Evolutionary conservation across 2,797 vertebrate genomes (phyloP).

Genomic region (Nannoperca obscura): DNA sequence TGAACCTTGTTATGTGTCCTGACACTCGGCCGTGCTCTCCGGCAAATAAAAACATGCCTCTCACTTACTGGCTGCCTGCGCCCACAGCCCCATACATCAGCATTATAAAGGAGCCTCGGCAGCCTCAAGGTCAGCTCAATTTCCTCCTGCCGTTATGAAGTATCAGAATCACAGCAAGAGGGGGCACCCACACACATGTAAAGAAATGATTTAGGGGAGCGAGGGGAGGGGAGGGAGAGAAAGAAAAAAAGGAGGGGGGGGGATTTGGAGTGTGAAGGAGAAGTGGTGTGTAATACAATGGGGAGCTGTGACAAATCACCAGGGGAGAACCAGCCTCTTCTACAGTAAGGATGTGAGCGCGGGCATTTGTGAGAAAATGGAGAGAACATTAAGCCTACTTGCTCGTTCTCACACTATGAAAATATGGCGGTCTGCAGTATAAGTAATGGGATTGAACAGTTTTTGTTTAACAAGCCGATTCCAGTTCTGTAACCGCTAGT

Average conservation of each 20-base stretch:
- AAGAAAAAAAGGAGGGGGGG: constrained; percentile 12
- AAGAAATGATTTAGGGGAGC: constrained; percentile 77
- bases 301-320: constrained; percentile 79
- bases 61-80: constrained; percentile 85
- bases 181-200: constrained; percentile 81
- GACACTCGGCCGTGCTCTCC: constrained; percentile 83
- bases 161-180: constrained; percentile 83
- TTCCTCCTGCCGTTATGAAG: constrained; percentile 86
- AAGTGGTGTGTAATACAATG: constrained; percentile 76
- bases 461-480: constrained; percentile 69
- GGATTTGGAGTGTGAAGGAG: constrained; percentile 71
- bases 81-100: constrained; percentile 86
- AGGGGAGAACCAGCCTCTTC: constrained; percentile 65
- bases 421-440: constrained; percentile 46
- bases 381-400: constrained; percentile 67
- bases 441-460: constrained; percentile 67
- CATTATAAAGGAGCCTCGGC: constrained; percentile 81
- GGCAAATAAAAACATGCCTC: constrained; percentile 89
- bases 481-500: constrained; percentile 65
- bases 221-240: constrained; percentile 38
- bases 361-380: constrained; percentile 67
- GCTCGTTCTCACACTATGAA: constrained; percentile 55
- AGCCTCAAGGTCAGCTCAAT: constrained; percentile 88
- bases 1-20: constrained; percentile 86
- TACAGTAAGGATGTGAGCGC: constrained; percentile 59